Conservation (phyloP, 2,888 invertebrate species). For the Endomychus coccineus region DNA sequence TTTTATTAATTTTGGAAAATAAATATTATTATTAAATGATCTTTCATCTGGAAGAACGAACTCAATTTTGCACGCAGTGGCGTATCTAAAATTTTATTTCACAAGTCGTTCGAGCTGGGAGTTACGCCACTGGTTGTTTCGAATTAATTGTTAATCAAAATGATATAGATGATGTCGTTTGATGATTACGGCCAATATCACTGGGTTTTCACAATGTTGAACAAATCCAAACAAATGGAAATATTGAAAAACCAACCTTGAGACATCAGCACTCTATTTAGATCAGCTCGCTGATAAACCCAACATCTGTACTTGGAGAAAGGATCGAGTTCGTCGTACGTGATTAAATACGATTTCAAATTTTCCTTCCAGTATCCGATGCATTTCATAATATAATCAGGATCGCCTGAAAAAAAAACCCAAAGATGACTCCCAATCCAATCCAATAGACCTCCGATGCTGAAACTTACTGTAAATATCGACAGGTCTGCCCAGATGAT, state of each 20-base stretch:
- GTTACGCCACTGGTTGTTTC: too few relatives aligned
- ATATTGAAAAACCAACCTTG: constrained; percentile 43
- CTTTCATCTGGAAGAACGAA: too few relatives aligned
- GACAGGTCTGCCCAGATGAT: constrained; percentile 87
- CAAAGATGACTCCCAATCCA: neutral
- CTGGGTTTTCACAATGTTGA: too few relatives aligned
- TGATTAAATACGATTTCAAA: constrained; percentile 90
- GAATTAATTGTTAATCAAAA: constrained; percentile 2
- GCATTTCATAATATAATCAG: constrained; percentile 94
- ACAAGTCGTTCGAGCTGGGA: too few relatives aligned
- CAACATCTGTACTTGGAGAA: constrained; percentile 94
- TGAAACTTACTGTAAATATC: constrained; percentile 74
- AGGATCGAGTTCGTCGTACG: constrained; percentile 93
- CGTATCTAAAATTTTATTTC: too few relatives aligned
- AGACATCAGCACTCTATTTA: constrained; percentile 78
- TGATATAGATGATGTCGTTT: neutral
- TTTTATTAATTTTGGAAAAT: too few relatives aligned
- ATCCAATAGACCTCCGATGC: neutral
- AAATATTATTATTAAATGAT: too few relatives aligned
- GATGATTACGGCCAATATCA: too few relatives aligned
- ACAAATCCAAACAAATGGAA: neutral
- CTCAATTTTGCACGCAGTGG: too few relatives aligned
- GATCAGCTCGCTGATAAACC: constrained; percentile 94
- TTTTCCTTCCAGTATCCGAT: constrained; percentile 98
- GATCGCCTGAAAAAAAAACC: constrained; percentile 55